Percentiles rank a stretch among this genome's conserved stretches.
Conservation (phyloP, 2,888 invertebrate genomes). For the Archips crataeganus region DNA sequence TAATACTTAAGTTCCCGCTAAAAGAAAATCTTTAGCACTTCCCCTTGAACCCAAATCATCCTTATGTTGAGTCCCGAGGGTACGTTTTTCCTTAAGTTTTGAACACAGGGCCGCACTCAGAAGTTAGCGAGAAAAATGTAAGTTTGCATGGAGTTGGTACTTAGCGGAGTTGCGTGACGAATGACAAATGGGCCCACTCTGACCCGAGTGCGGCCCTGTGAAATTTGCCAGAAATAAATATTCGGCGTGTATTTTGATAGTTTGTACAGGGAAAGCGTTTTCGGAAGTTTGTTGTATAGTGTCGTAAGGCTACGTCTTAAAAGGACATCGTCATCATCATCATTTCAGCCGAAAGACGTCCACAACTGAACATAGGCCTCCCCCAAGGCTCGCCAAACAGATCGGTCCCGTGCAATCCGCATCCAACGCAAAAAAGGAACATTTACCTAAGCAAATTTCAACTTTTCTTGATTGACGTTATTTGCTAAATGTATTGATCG, state of each 20-base stretch:
- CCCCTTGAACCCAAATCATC: neutral
- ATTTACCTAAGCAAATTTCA: too few relatives aligned
- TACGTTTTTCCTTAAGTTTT: neutral
- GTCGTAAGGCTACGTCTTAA: too few relatives aligned
- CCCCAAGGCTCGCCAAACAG: too few relatives aligned
- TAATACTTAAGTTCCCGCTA: slow-evolving; percentile 21
- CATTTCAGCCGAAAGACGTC: too few relatives aligned
- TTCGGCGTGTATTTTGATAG: slow-evolving; percentile 33
- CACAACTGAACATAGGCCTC: too few relatives aligned
- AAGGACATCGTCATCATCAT: too few relatives aligned
- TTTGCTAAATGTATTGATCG: too few relatives aligned
- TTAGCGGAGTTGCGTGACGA: slow-evolving; percentile 73
- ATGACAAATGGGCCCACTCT: slow-evolving; percentile 70
- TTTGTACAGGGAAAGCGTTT: neutral
- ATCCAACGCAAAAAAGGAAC: too few relatives aligned
- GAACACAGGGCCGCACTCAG: slow-evolving; percentile 36
- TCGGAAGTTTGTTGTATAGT: neutral
- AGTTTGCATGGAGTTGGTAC: slow-evolving; percentile 65
- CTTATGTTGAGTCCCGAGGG: neutral
- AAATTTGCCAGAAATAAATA: slow-evolving; percentile 58
- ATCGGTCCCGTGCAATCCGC: too few relatives aligned
- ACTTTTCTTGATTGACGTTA: too few relatives aligned
- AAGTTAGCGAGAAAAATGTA: slow-evolving; percentile 69
- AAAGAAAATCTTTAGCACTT: slow-evolving; percentile 17
- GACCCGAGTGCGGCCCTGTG: slow-evolving; percentile 50